Conservation (phyloP, 37 sponge, comb jelly and placozoan species). For the Amphimedon queenslandica region DNA sequence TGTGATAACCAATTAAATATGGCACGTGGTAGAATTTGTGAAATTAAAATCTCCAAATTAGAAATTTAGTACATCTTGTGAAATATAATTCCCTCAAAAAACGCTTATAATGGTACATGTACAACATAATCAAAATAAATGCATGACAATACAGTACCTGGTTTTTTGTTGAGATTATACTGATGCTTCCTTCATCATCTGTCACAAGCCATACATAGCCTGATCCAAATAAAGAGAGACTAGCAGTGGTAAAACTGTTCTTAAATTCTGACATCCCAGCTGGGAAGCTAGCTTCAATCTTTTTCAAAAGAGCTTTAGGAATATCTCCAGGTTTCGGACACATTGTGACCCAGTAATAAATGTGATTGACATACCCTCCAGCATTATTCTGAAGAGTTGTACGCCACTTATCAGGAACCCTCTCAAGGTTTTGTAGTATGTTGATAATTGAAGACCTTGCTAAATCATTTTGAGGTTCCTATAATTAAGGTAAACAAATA, state of each 20-base stretch:
- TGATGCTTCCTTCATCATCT: slow-evolving; percentile 20
- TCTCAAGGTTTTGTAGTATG: slow-evolving; percentile 33
- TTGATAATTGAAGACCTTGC: slow-evolving; percentile 43
- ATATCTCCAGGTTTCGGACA: slow-evolving; percentile 41
- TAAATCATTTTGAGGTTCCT: background rate
- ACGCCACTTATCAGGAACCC: slow-evolving; percentile 59
- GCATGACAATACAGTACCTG: too few relatives aligned
- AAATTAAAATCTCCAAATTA: too few relatives aligned
- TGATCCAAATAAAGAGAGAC: slow-evolving; percentile 66
- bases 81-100: too few relatives aligned
- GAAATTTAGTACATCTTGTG: too few relatives aligned
- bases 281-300: background rate
- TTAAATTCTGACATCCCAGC: slow-evolving; percentile 50
- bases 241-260: slow-evolving; percentile 42
- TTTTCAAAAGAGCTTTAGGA: slow-evolving; percentile 10
- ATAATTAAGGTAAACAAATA: background rate
- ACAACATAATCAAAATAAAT: too few relatives aligned
- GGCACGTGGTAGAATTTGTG: too few relatives aligned
- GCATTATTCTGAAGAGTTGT: slow-evolving; percentile 60
- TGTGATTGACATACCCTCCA: slow-evolving; percentile 83
- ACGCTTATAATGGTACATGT: too few relatives aligned
- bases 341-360: slow-evolving; percentile 73
- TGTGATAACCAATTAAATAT: too few relatives aligned
- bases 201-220: slow-evolving; percentile 76
- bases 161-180: slow-evolving; percentile 40